These are phyloP conservation scores for Girardinichthys multiradiatus DNA, from an alignment of 2,113 vertebrate species.

Conservation along the genomic window DNA sequence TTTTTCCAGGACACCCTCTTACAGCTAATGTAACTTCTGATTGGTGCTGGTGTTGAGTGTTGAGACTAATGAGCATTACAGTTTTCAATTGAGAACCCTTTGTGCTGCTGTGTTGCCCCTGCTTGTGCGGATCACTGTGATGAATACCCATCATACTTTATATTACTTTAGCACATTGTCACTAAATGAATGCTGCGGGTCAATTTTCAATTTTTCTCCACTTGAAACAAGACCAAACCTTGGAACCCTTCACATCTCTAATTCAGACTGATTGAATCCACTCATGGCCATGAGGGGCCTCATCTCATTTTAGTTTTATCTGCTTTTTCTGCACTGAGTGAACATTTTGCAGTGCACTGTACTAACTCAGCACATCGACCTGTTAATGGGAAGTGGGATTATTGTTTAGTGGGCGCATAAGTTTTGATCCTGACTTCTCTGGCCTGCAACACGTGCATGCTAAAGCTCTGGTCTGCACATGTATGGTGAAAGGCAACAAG, in stretches of 20 bases:
- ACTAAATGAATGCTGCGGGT: conserved; percentile 77
- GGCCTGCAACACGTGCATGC: conserved; percentile 7
- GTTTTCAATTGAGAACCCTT: conserved; percentile 82
- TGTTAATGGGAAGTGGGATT: conserved; percentile 37
- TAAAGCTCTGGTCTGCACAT: background rate
- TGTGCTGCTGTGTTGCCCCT: conserved; percentile 67
- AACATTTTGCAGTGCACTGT: conserved; percentile 51
- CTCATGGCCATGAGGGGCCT: conserved; percentile 74
- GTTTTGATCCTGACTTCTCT: conserved; percentile 22
- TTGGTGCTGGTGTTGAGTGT: conserved; percentile 77
- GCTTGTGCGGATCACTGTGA: conserved; percentile 76
- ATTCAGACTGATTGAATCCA: conserved; percentile 77
- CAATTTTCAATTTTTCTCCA: conserved; percentile 79
- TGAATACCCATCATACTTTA: conserved; percentile 80
- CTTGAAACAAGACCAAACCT: conserved; percentile 77
- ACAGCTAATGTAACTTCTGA: conserved; percentile 77
- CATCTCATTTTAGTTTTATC: conserved; percentile 65
- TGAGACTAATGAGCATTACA: conserved; percentile 78
- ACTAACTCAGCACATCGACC: conserved; percentile 35
- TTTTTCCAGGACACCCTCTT: conserved; percentile 64
- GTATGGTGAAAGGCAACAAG: conserved; percentile 2
- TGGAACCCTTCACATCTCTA: conserved; percentile 73
- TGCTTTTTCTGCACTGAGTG: conserved; percentile 62
- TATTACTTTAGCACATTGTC: conserved; percentile 76
- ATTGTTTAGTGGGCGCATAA: conserved; percentile 24